phyloP scores from a whole-genome alignment of 1,140 invertebrate species.

The Lethrus apterus region DNA sequence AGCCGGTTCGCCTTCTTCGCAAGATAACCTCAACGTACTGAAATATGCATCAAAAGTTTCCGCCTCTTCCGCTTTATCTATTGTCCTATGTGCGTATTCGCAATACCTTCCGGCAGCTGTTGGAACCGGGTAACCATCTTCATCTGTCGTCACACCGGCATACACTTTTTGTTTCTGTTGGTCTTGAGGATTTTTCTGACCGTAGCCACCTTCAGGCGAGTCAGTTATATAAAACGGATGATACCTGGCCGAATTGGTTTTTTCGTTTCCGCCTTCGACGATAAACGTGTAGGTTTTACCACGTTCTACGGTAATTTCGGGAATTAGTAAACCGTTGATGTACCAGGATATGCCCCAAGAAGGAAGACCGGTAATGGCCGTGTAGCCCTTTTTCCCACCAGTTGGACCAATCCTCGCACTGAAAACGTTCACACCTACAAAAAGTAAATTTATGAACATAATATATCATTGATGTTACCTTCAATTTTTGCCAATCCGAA shows the following conservation, averaged over 20 bases:
- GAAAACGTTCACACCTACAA: slow-evolving; percentile 50
- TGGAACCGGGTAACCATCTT: slow-evolving; percentile 67
- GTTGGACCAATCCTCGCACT: slow-evolving; percentile 71
- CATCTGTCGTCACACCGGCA: slow-evolving; percentile 71
- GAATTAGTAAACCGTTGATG: slow-evolving; percentile 84
- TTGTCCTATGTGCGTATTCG: slow-evolving; percentile 67
- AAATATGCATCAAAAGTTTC: slow-evolving; percentile 70
- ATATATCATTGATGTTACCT: too few species aligned
- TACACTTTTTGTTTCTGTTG: slow-evolving; percentile 57
- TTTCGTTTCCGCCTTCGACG: slow-evolving; percentile 71
- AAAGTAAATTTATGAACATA: slow-evolving; percentile 10
- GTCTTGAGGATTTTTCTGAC: slow-evolving; percentile 62
- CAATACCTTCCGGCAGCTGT: slow-evolving; percentile 68
- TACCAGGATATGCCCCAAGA: slow-evolving; percentile 92
- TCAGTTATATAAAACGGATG: slow-evolving; percentile 93
- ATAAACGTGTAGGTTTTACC: slow-evolving; percentile 83
- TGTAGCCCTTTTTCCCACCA: slow-evolving; percentile 52
- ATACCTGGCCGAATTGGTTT: slow-evolving; percentile 64
- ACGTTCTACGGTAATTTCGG: slow-evolving; percentile 82
- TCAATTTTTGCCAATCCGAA: slow-evolving; percentile 59
- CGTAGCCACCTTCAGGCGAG: slow-evolving; percentile 74
- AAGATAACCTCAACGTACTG: slow-evolving; percentile 65
- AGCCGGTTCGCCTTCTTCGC: slow-evolving; percentile 64
- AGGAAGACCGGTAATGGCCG: slow-evolving; percentile 67
- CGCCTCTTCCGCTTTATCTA: slow-evolving; percentile 55